Percentiles rank a stretch among this genome's conserved stretches.
Conservation (phyloP, 2,888 invertebrate species). For the Drosophila subsilvestris region DNA sequence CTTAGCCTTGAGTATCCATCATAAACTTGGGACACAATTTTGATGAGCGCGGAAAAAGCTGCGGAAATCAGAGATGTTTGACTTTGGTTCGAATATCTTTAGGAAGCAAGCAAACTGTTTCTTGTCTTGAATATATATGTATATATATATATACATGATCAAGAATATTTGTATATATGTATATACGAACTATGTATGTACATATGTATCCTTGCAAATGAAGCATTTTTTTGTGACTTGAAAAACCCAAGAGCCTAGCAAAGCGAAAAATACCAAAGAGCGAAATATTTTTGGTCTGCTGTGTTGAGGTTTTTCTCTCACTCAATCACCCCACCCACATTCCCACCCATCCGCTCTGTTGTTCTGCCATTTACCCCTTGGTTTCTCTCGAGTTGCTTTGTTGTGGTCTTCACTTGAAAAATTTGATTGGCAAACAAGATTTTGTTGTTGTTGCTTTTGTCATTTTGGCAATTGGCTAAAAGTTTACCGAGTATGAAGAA, state of each 20-base stretch:
- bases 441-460: slow-evolving; percentile 28
- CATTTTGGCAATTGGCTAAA: slow-evolving; percentile 38
- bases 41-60: too few species aligned
- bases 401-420: slow-evolving; percentile 65
- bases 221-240: background rate
- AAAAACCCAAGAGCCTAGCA: background rate
- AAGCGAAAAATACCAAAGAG: slow-evolving; percentile 2
- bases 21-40: too few species aligned
- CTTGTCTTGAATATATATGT: too few species aligned
- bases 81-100: slow-evolving; percentile 3
- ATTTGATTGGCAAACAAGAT: slow-evolving; percentile 48
- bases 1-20: background rate
- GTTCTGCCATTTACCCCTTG: slow-evolving; percentile 15
- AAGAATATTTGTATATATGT: too few species aligned
- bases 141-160: too few species aligned
- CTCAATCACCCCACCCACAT: background rate
- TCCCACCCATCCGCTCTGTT: slow-evolving; percentile 1
- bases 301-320: slow-evolving; percentile 28
- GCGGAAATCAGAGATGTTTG: slow-evolving; percentile 11
- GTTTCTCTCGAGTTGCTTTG: slow-evolving; percentile 50
- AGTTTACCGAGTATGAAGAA: slow-evolving; percentile 23
- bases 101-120: too few species aligned
- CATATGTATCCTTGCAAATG: background rate
- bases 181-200: too few species aligned
- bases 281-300: slow-evolving; percentile 28